Base-by-base conservation (phyloP, 2,888 invertebrate genomes). In the Atethmia centrago region DNA sequence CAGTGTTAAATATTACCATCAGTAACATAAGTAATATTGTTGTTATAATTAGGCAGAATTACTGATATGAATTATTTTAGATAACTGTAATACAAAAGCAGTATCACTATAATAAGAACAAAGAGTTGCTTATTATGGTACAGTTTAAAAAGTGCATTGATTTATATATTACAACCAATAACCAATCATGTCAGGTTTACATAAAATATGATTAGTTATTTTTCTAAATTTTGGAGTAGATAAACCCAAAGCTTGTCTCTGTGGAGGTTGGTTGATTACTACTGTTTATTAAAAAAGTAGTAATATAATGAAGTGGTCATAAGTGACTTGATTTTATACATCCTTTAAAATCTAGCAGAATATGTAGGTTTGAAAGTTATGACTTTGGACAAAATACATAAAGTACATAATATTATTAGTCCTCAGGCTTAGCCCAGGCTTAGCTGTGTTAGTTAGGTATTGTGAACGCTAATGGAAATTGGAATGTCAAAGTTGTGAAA, bases 401-500 rank as follows among this genome's bases (percentile, higher is more conserved):
- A 47, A 40, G n/a, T 51, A 53, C 40, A 21, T 51, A 59, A 7
- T 40, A 66, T 45, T 51, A 40, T 59, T 28, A 58, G 45, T 53
- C n/a, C 19, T 51, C 36, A 53, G 4, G 25, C n/a, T n/a, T n/a
- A 66, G 2, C 31, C 4, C 19, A 45, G 9, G n/a, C 21, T 19
- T n/a, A 28, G 40, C 14, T 65, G 14, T 45, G 36, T 19, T 59
- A 47, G 0, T n/a, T 64, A 47, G 0, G 16, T 70, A 67, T 51
- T 74, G 21, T 61, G 63, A 69, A 79, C 61, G 72, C 62, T 40
- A 61, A 71, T 73, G 67, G 67, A 79, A 80, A 59, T 73, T 73
- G 58, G 65, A 82, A 85, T 80, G 76, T 80, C 82, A 84, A 76
- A 71, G 63, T 45, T 74, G 75, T 61, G 69, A 64, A 69, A 80